Evolutionary conservation across 2,113 vertebrate species (phyloP).

Genomic region (Trematomus loennbergii): DNA sequence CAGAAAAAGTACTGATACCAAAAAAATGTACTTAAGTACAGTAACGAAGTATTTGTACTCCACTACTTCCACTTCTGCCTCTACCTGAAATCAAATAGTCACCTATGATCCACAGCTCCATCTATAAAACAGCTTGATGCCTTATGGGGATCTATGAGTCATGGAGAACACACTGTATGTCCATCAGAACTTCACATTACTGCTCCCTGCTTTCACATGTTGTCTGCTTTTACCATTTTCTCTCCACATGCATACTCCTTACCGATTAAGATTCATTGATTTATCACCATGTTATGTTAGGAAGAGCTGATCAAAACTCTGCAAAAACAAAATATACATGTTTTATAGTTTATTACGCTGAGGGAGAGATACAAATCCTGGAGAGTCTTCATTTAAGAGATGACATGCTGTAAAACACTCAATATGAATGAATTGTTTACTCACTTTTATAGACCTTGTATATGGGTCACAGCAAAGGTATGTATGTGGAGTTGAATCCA

Average conservation of each 20-base stretch:
- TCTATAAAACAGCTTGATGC: constrained; percentile 8
- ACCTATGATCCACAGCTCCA: not conserved
- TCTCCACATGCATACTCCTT: not conserved
- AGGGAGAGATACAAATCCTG: not conserved
- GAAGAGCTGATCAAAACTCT: not conserved
- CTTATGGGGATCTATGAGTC: constrained; percentile 20
- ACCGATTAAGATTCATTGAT: not conserved
- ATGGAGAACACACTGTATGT: constrained; percentile 7
- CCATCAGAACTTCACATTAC: not conserved
- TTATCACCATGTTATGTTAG: constrained; percentile 8
- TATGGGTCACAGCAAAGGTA: not conserved
- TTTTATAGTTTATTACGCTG: not conserved
- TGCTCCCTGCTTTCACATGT: not conserved
- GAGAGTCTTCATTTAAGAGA: not conserved
- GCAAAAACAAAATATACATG: not conserved
- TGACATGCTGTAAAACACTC: not conserved
- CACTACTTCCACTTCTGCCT: no score
- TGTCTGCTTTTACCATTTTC: constrained; percentile 3
- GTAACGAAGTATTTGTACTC: no score
- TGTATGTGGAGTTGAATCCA: not conserved
- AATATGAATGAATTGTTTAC: not conserved
- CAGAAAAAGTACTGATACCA: no score
- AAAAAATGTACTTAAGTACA: no score
- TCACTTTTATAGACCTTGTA: not conserved
- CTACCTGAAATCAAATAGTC: no score